Evolutionary conservation across 2,113 vertebrate genomes (phyloP), one percentile per base, ranked within the genome.

Genomic region (Melanotaenia duboulayi): DNA sequence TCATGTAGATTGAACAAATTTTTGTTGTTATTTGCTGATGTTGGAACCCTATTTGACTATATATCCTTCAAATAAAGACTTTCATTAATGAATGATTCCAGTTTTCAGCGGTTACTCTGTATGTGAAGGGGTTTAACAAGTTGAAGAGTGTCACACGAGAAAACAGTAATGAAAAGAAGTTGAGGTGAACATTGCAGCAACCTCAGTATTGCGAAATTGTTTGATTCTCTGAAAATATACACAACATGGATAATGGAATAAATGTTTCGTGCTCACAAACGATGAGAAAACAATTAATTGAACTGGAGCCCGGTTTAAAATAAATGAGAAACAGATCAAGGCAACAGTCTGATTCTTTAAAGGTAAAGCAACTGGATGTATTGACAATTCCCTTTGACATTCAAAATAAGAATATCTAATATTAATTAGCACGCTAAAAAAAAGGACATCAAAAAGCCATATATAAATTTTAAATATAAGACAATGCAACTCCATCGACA

Each of bases 151-250:
- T 28, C 28, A 28, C 28, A 25, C 58, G 14, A 11, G 12, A 40
- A 66, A 74, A 28, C n/a, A 40, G 50, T 70, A 77, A 54, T 44
- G 6, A 78, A 35, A 61, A 54, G 23, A 24, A 10, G 32, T 25
- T 54, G 13, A 51, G 20, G 28, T 28, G 23, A 39, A 69, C 20
- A 11, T 4, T 50, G 51, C 12, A 42, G 40, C 6, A 5, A 20
- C 57, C 12, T 35, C 28, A 22, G 49, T 56, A 58, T 3, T 37
- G 19, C 28, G 37, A 13, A 65, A 48, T n/a, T n/a, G 32, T 76
- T 65, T 40, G 54, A 54, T 22, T 57, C 20, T 22, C 19, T 12
- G 3, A 62, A 10, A n/a, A 32, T 13, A 0, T 37, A 13, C n/a
- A 39, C 32, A 13, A n/a, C 13, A 11, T 49, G 59, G 20, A 22